These are phyloP conservation scores for Xiphophorus maculatus DNA, from an alignment of 2,113 vertebrate species.

Conservation along the genomic window DNA sequence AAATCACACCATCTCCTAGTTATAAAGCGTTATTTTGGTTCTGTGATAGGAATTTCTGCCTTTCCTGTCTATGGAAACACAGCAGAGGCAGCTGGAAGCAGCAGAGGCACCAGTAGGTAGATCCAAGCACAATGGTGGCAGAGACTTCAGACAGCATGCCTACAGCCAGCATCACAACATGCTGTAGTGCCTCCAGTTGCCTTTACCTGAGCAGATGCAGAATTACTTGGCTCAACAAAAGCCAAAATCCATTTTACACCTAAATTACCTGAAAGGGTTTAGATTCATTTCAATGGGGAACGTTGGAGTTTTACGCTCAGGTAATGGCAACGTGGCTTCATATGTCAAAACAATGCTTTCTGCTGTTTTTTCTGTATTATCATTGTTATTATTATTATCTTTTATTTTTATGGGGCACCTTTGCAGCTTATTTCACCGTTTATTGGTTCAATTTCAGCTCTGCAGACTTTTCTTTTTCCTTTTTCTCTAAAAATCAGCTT, in stretches of 20 bases:
- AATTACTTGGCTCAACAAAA: not conserved
- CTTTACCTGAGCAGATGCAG: slow-evolving; percentile 75
- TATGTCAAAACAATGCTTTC: slow-evolving; percentile 77
- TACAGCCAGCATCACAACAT: slow-evolving; percentile 83
- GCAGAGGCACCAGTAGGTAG: slow-evolving; percentile 73
- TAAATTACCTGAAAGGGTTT: not conserved
- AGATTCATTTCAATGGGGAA: not conserved
- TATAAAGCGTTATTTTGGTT: not conserved
- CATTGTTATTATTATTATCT: slow-evolving; percentile 58
- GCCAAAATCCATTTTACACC: slow-evolving; percentile 8
- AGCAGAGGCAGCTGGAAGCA: slow-evolving; percentile 86
- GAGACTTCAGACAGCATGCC: slow-evolving; percentile 87
- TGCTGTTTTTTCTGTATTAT: slow-evolving; percentile 66
- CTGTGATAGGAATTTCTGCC: slow-evolving; percentile 6
- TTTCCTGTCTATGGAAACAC: slow-evolving; percentile 18
- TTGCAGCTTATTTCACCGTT: slow-evolving; percentile 77
- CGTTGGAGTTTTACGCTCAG: slow-evolving; percentile 56
- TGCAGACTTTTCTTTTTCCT: slow-evolving; percentile 51
- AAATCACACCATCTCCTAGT: not conserved
- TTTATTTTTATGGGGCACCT: slow-evolving; percentile 57
- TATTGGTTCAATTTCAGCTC: slow-evolving; percentile 70
- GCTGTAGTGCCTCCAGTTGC: slow-evolving; percentile 81
- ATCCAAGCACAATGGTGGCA: slow-evolving; percentile 91
- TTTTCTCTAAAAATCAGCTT: slow-evolving; percentile 46
- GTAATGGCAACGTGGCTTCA: slow-evolving; percentile 80